These are phyloP conservation scores for Epirrhoe tristata DNA, from an alignment of 2,888 invertebrate species.

Conservation along the genomic window DNA sequence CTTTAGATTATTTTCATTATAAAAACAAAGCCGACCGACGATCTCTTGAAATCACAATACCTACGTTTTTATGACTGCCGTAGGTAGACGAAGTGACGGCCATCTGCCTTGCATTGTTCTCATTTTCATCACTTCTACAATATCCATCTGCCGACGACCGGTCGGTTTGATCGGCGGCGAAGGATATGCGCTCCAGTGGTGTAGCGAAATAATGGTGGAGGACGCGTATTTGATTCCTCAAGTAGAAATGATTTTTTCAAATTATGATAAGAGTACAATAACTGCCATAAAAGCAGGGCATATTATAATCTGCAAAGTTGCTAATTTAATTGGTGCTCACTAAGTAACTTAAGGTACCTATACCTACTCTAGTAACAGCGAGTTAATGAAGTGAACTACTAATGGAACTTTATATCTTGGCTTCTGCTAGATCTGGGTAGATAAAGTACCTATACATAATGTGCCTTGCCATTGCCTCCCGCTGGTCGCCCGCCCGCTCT, in stretches of 20 bases:
- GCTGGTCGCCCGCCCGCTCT: constrained; percentile 37
- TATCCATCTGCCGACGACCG: constrained; percentile 25
- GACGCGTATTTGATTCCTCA: constrained; percentile 14
- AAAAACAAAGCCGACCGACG: constrained; percentile 13
- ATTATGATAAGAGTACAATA: no score
- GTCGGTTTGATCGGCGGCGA: constrained; percentile 9
- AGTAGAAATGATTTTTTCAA: neutral
- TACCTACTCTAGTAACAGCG: constrained; percentile 3
- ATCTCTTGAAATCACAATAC: constrained; percentile 14
- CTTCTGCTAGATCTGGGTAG: constrained; percentile 22
- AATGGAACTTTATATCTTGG: constrained; percentile 9
- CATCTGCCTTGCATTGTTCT: constrained; percentile 28
- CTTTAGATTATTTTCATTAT: neutral
- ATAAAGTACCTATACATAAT: constrained; percentile 3
- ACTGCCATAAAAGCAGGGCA: neutral
- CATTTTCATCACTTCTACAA: constrained; percentile 18
- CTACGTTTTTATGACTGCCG: constrained; percentile 15
- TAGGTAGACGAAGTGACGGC: constrained; percentile 15
- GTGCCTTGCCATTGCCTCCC: constrained; percentile 31
- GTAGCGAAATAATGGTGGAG: constrained; percentile 13
- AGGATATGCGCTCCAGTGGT: constrained; percentile 22
- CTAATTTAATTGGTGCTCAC: neutral
- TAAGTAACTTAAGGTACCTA: no score
- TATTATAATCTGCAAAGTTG: neutral
- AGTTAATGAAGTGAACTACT: constrained; percentile 14